phyloP scores from a whole-genome alignment of 2,888 invertebrate genomes.

The Metallyticus violacea region DNA sequence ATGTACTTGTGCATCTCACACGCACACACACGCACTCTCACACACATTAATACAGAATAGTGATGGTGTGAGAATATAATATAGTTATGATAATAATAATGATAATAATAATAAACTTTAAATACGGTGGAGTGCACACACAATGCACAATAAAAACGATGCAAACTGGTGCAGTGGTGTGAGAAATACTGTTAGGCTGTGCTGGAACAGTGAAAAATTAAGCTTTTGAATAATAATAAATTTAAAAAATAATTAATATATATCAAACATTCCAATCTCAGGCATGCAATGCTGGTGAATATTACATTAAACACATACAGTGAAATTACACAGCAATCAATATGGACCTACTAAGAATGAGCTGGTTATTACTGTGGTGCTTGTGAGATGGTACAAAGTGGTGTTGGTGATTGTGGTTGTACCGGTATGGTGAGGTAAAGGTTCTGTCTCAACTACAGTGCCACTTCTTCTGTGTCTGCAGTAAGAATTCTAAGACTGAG shows the following conservation, averaged over 20 bases:
- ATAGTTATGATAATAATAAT: slow-evolving; percentile 1
- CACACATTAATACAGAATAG: slow-evolving; percentile 31
- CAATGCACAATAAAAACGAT: slow-evolving; percentile 34
- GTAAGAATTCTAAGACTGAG: not conserved
- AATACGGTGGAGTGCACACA: slow-evolving; percentile 32
- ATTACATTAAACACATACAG: slow-evolving; percentile 25
- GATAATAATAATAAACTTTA: slow-evolving; percentile 14
- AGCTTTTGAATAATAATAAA: slow-evolving; percentile 32
- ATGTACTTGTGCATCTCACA: slow-evolving; percentile 26
- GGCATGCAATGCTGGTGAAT: slow-evolving; percentile 33
- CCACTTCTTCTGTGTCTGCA: not conserved
- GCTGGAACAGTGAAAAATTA: slow-evolving; percentile 36
- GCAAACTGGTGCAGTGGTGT: slow-evolving; percentile 35
- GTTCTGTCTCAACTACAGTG: slow-evolving; percentile 1
- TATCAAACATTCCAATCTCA: slow-evolving; percentile 33
- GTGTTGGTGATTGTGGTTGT: not conserved
- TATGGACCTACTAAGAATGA: slow-evolving; percentile 9
- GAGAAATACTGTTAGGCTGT: slow-evolving; percentile 33
- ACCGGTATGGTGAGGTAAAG: not conserved
- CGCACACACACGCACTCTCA: slow-evolving; percentile 34
- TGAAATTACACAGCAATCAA: slow-evolving; percentile 13
- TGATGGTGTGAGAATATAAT: slow-evolving; percentile 29
- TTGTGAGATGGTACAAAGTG: not conserved
- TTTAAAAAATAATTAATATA: slow-evolving; percentile 22
- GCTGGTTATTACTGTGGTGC: slow-evolving; percentile 8